A percentile compares a stretch with the other conserved stretches of the same genome.
Conservation (phyloP, 2,113 vertebrate genomes). For the Ascaphus truei region DNA sequence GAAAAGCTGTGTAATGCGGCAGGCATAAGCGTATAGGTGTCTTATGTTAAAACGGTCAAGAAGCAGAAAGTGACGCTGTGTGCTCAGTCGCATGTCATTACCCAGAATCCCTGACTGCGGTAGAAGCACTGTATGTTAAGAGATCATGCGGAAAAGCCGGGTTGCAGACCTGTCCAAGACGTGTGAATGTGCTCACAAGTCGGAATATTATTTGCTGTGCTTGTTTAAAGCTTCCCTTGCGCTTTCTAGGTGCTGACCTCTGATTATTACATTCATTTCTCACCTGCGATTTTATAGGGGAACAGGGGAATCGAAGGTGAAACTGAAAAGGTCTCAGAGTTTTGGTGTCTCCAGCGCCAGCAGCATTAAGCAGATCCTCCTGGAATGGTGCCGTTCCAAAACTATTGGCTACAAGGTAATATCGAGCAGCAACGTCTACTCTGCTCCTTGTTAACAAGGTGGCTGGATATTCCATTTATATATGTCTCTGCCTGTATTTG, state of each 20-base stretch:
- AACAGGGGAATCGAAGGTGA: constrained; percentile 73
- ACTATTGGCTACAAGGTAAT: constrained; percentile 88
- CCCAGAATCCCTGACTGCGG: no score
- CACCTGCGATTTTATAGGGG: constrained; percentile 58
- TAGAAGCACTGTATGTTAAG: no score
- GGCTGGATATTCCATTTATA: background rate
- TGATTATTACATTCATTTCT: constrained; percentile 18
- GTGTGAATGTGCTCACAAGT: no score
- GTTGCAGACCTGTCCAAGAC: no score
- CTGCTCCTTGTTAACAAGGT: background rate
- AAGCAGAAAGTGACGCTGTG: no score
- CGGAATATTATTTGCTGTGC: no score
- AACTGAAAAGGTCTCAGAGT: constrained; percentile 89
- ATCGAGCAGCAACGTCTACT: background rate
- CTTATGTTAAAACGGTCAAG: no score
- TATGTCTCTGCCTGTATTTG: background rate
- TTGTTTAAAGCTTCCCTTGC: no score
- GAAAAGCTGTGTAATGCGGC: no score
- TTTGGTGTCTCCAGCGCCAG: constrained; percentile 85
- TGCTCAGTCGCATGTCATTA: no score
- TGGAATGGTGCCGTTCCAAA: constrained; percentile 95
- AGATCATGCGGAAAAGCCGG: no score
- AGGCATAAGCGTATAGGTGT: no score
- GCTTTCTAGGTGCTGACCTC: background rate
- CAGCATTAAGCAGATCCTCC: constrained; percentile 88